phyloP scores from a whole-genome alignment of 2,888 invertebrate genomes.

The Steinernema scapterisci region DNA sequence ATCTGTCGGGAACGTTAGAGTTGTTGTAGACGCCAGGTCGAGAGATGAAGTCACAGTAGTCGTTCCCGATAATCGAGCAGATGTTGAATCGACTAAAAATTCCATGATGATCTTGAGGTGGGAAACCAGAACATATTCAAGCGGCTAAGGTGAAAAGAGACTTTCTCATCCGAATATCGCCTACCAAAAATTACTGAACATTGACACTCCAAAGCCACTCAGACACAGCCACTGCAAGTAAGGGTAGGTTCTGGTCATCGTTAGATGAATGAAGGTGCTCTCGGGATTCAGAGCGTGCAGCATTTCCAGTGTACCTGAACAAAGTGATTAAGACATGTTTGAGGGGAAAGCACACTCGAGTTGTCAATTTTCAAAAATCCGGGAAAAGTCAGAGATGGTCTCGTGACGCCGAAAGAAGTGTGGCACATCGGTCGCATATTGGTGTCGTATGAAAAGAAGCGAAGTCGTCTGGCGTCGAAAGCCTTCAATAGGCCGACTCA shows the following conservation, averaged over 20 bases:
- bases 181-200: constrained; percentile 20
- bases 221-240: constrained; percentile 19
- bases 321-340: not conserved
- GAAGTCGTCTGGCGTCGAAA: not conserved
- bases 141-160: no score
- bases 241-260: constrained; percentile 14
- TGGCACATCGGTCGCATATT: constrained; percentile 10
- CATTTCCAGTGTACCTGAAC: not conserved
- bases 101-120: no score
- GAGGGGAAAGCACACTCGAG: not conserved
- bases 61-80: constrained; percentile 1
- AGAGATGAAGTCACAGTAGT: constrained; percentile 20
- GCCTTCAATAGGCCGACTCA: constrained; percentile 16
- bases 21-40: constrained; percentile 6
- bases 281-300: not conserved
- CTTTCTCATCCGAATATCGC: not conserved
- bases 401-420: constrained; percentile 11
- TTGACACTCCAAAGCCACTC: constrained; percentile 12
- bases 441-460: constrained; percentile 17
- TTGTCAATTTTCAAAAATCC: constrained; percentile 21
- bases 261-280: constrained; percentile 24
- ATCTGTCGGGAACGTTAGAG: constrained; percentile 11
- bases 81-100: constrained; percentile 26
- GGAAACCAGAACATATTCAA: no score
- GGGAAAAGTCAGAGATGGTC: constrained; percentile 9